phyloP scores from a whole-genome alignment of 2,797 vertebrate genomes.

The Syngnathus rostellatus region DNA sequence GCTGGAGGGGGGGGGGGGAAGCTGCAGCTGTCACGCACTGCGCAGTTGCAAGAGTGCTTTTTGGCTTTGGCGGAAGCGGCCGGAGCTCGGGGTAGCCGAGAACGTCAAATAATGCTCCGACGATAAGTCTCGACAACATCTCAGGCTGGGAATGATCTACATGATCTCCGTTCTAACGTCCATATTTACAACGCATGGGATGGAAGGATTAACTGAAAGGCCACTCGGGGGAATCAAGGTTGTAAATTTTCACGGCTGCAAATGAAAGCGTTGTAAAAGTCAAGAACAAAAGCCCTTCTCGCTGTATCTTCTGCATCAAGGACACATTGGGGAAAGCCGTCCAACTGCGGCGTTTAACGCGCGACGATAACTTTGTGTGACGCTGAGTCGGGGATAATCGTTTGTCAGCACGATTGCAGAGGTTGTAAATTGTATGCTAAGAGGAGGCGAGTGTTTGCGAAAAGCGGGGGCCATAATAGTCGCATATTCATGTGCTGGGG shows the following conservation, averaged over 20 bases:
- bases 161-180: constrained; percentile 57
- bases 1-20: neutral
- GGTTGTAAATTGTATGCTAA: constrained; percentile 35
- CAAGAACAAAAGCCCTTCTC: constrained; percentile 41
- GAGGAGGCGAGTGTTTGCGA: constrained; percentile 28
- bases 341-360: constrained; percentile 31
- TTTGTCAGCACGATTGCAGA: constrained; percentile 29
- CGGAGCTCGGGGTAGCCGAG: constrained; percentile 24
- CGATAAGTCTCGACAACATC: constrained; percentile 42
- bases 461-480: constrained; percentile 2
- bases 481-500: neutral
- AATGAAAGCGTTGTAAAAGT: constrained; percentile 46
- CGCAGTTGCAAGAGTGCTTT: constrained; percentile 23
- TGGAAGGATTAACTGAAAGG: constrained; percentile 49
- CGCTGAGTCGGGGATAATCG: constrained; percentile 28
- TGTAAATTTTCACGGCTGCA: constrained; percentile 45
- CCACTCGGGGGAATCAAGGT: constrained; percentile 40
- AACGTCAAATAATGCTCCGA: constrained; percentile 30
- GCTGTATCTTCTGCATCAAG: constrained; percentile 29
- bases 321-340: constrained; percentile 29
- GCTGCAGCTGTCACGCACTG: neutral
- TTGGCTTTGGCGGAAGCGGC: constrained; percentile 18
- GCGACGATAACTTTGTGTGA: constrained; percentile 31
- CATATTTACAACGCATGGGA: constrained; percentile 57
- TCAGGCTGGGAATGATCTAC: constrained; percentile 50